Evolutionary conservation across 2,888 invertebrate genomes (phyloP), one percentile per base, ranked within the genome.

Genomic region (Lymantria dispar): DNA sequence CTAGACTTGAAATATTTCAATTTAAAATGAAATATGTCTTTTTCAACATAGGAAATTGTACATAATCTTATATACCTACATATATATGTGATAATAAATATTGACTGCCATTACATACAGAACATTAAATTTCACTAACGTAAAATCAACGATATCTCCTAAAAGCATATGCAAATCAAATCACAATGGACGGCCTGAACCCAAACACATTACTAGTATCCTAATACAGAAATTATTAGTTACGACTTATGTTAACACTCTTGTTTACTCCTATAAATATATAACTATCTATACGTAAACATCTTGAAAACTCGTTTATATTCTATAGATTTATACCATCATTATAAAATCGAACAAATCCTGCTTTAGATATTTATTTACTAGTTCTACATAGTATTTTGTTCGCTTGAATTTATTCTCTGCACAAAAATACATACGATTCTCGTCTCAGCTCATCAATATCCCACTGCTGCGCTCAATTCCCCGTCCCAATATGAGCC

Each of bases 151-250:
- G 30, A 30, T 8, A 33, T 8, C 33, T 33, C 33, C 10, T 33
- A 10, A 33, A 33, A 8, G 1, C 33, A 30, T 44, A 40, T 51
- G 47, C 41, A 51, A 40, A 47, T 47, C 33, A 51, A 40, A 47
- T 29, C 39, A 14, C 43, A 36, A 22, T 44, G 15, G 9, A 30
- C 36, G 38, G 10, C 9, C 38, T 38, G 39, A 46, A 43, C 15
- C n/a, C 11, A 36, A 9, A 29, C 11, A 33, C 33, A 33, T 33
- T 10, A 33, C 5, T 2, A 10, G 33, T 33, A 43, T n/a, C n/a
- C 15, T 39, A 41, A 13, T 31, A 13, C 15, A 8, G 22, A 43
- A 41, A 36, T 51, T 44, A 33, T 43, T 29, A 47, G 47, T 51
- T 47, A 47, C 37, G 22, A 15, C 43, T 42, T 37, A 30, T 14